phyloP scores from a whole-genome alignment of 2,113 vertebrate genomes.

The Microtus richardsoni region DNA sequence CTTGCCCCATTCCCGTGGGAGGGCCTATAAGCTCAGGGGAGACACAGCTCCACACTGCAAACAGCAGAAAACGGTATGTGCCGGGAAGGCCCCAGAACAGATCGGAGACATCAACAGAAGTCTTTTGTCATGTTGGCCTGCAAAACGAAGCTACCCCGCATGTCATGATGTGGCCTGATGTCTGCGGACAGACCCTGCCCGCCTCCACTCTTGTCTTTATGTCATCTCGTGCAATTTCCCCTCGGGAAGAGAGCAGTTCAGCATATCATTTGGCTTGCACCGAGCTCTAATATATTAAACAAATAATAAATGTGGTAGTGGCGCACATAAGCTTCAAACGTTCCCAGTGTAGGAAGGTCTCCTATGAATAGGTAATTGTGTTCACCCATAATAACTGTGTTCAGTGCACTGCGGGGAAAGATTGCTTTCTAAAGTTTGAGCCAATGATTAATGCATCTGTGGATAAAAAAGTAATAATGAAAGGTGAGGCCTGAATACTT shows the following conservation, averaged over 20 bases:
- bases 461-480: slow-evolving; percentile 61
- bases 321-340: slow-evolving; percentile 21
- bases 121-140: not conserved
- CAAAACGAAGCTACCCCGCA: not conserved
- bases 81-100: not conserved
- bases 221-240: not conserved
- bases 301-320: slow-evolving; percentile 35
- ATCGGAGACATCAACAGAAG: not conserved
- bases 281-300: slow-evolving; percentile 36
- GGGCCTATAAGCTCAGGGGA: not conserved
- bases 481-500: slow-evolving; percentile 27
- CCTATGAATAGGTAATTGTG: slow-evolving; percentile 49
- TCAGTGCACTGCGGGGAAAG: slow-evolving; percentile 52
- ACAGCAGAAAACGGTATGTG: not conserved
- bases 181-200: not conserved
- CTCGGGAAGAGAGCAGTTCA: not conserved
- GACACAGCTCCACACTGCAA: fast-evolving
- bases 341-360: not conserved
- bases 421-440: slow-evolving; percentile 53
- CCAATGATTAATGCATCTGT: slow-evolving; percentile 67
- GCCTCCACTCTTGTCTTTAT: not conserved
- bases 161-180: not conserved
- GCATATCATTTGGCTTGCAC: not conserved
- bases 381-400: slow-evolving; percentile 23
- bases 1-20: not conserved